Conservation (phyloP, 1,140 invertebrate genomes). For the Leguminivora glycinivorella region DNA sequence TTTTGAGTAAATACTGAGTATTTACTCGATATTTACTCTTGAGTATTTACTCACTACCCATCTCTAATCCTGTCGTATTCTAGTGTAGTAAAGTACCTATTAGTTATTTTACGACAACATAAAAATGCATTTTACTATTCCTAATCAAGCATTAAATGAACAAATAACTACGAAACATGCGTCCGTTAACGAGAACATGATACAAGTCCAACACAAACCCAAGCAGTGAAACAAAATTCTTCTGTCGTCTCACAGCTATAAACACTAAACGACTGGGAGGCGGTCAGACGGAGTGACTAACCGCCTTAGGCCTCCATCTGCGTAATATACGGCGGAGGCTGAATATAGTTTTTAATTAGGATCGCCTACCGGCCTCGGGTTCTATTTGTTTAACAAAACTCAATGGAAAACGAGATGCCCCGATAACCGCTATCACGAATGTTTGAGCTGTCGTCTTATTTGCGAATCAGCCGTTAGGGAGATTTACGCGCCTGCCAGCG, state of each 20-base stretch:
- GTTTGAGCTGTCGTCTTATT: conserved; percentile 56
- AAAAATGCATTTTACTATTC: not conserved
- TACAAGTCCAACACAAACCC: conserved; percentile 4
- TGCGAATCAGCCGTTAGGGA: conserved; percentile 57
- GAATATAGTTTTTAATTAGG: conserved; percentile 74
- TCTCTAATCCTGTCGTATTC: no score
- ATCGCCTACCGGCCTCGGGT: conserved; percentile 62
- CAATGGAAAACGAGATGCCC: conserved; percentile 57
- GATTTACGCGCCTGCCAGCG: conserved; percentile 56
- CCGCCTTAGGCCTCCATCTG: conserved; percentile 56
- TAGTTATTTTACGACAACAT: not conserved
- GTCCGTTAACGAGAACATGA: conserved; percentile 1
- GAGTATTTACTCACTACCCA: no score
- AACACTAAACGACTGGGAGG: conserved; percentile 55
- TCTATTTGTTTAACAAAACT: conserved; percentile 71
- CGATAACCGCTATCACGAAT: conserved; percentile 62
- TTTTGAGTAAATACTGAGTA: no score
- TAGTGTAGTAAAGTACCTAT: no score
- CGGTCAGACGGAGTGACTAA: conserved; percentile 53
- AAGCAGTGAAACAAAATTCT: conserved; percentile 30
- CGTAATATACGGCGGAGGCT: conserved; percentile 62
- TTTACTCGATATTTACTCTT: no score
- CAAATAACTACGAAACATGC: conserved; percentile 7
- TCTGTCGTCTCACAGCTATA: conserved; percentile 32
- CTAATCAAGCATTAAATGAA: not conserved